These are phyloP conservation scores for Melinaea marsaeus DNA, from an alignment of 2,888 invertebrate genomes.

Conservation along the genomic window DNA sequence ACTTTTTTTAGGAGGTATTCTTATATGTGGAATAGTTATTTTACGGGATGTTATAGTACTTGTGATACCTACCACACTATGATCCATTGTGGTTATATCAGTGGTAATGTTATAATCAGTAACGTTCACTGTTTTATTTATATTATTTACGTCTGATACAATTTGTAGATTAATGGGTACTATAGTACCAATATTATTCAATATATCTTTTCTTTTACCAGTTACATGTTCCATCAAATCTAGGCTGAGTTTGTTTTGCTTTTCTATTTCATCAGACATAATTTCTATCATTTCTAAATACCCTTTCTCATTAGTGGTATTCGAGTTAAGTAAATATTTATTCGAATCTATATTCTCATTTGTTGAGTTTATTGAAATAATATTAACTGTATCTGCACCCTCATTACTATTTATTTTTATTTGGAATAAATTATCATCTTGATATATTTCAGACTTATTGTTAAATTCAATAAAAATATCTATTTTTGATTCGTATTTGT, in stretches of 20 bases:
- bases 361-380: constrained; percentile 36
- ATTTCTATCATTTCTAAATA: constrained; percentile 44
- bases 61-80: constrained; percentile 3
- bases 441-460: constrained; percentile 31
- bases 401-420: neutral
- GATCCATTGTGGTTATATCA: constrained; percentile 9
- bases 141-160: neutral
- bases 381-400: constrained; percentile 5
- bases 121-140: neutral
- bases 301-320: constrained; percentile 17
- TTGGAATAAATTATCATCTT: constrained; percentile 14
- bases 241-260: constrained; percentile 53
- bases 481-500: constrained; percentile 19
- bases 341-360: constrained; percentile 40
- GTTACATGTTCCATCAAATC: constrained; percentile 44
- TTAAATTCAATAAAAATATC: constrained; percentile 12
- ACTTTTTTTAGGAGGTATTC: constrained; percentile 34
- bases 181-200: neutral
- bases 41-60: constrained; percentile 9
- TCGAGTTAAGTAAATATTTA: constrained; percentile 35
- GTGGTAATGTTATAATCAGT: neutral
- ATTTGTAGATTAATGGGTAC: neutral
- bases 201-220: constrained; percentile 11
- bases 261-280: constrained; percentile 53
- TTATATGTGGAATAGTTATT: constrained; percentile 27